Conservation (phyloP, 2,797 vertebrate species). For the Denticeps clupeoides region DNA sequence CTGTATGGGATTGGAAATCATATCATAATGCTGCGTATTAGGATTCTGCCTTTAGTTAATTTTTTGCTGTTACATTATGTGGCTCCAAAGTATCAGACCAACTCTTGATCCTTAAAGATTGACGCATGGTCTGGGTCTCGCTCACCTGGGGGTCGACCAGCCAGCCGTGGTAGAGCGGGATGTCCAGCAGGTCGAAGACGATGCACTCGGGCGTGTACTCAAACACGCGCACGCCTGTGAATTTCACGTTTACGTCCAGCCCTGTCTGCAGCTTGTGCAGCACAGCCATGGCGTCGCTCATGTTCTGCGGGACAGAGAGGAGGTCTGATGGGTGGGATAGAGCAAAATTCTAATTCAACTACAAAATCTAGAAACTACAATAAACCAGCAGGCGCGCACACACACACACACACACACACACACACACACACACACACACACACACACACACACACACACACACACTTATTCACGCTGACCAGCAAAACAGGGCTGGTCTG, state of each 20-base stretch:
- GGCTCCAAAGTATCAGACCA: too few species aligned
- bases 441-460: conserved; percentile 1
- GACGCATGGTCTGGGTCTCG: neutral
- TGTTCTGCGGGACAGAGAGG: conserved; percentile 66
- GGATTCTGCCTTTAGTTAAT: too few species aligned
- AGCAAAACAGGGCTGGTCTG: too few species aligned
- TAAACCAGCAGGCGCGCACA: neutral
- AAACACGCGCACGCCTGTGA: conserved; percentile 90
- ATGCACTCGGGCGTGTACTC: conserved; percentile 98
- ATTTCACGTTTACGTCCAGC: conserved; percentile 95
- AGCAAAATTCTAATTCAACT: neutral
- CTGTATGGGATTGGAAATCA: too few species aligned
- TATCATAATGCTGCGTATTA: too few species aligned
- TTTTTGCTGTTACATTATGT: too few species aligned
- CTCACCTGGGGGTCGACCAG: conserved; percentile 94
- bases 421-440: neutral
- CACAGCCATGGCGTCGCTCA: conserved; percentile 97
- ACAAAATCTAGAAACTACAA: too few species aligned
- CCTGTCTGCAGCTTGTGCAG: conserved; percentile 95
- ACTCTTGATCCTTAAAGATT: too few species aligned
- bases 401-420: neutral
- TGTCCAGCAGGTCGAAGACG: conserved; percentile 95
- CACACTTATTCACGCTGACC: conserved; percentile 4
- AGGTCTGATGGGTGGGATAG: neutral
- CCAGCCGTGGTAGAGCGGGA: conserved; percentile 97